Base-by-base conservation (phyloP, 2,888 invertebrate genomes). In the Tinea trinotella region DNA sequence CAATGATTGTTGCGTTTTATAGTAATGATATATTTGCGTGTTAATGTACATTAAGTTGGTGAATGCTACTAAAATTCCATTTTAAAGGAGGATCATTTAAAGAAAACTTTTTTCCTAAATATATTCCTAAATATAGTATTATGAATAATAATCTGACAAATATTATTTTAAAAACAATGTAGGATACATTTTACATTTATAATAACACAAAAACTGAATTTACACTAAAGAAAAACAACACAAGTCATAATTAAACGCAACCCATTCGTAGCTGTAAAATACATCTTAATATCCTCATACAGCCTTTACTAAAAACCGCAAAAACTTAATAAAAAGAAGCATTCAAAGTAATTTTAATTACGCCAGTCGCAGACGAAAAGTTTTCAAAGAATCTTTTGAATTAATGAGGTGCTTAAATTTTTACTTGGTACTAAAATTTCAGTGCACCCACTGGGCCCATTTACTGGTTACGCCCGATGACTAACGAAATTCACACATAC, bases 331-430 rank as follows among this genome's bases (percentile, higher is more conserved):
- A 46, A 46, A 46, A 46, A 50, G 55, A 57, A 55, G 53, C 55
- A 58, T 44, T 54, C 56, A 59, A 64, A 63, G 62, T 61, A 62
- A 64, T 66, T 67, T 68, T 66, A 67, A 67, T 67, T 69, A 70
- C 65, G 60, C 59, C 58, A 59, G 55, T 56, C 61, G 56, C 54
- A 49, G 44, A 34, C 58, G 61, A 64, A 66, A 67, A 67, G 60
- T 58, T 65, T 68, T 64, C 66, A 67, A 71, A 65, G 66, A 64
- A 66, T 57, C 62, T 62, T n/a, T 61, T 62, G 64, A 67, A 68
- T 66, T 72, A 73, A 72, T 66, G 70, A 73, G 66, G 66, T 66
- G 60, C 67, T 68, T 59, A 62, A 65, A 62, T 63, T 66, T 66
- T 59, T 60, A 59, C 60, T 57, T 58, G 44, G 58, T 57, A 61